phyloP scores from a whole-genome alignment of 2,888 invertebrate species.

The Melinaea menophilus region DNA sequence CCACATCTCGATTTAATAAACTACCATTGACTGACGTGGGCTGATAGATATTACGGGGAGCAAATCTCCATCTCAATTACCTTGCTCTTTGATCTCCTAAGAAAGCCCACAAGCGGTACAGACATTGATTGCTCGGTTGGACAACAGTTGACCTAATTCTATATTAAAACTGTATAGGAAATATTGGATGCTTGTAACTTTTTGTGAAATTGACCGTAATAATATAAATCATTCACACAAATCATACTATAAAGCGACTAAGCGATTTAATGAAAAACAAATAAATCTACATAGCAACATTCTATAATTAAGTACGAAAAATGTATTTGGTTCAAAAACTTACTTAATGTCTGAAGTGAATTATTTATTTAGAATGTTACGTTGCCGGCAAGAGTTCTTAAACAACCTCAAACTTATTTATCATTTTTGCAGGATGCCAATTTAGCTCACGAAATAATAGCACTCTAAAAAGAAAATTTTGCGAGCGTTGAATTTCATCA shows the following conservation, averaged over 20 bases:
- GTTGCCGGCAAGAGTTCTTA: slow-evolving; percentile 28
- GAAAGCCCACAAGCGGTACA: slow-evolving; percentile 22
- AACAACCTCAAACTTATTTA: slow-evolving; percentile 38
- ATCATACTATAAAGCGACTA: too few relatives aligned
- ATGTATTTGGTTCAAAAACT: neutral
- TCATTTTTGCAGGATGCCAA: slow-evolving; percentile 44
- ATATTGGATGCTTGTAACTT: slow-evolving; percentile 12
- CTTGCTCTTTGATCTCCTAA: slow-evolving; percentile 27
- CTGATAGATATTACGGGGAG: slow-evolving; percentile 18
- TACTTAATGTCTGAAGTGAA: neutral
- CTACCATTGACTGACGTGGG: slow-evolving; percentile 19
- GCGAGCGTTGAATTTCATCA: slow-evolving; percentile 57
- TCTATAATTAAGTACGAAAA: neutral
- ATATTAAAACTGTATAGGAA: slow-evolving; percentile 24
- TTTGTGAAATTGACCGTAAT: neutral
- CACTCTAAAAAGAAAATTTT: slow-evolving; percentile 57
- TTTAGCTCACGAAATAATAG: slow-evolving; percentile 51
- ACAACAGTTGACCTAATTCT: slow-evolving; percentile 20
- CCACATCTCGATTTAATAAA: slow-evolving; percentile 16
- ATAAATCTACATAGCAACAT: neutral
- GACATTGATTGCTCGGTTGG: slow-evolving; percentile 21
- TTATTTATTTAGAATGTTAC: slow-evolving; percentile 4
- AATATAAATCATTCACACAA: neutral
- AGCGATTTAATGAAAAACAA: too few relatives aligned
- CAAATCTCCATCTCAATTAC: slow-evolving; percentile 27